A percentile compares a stretch with the other conserved stretches of the same genome.
phyloP scores from a whole-genome alignment of 2,888 invertebrate genomes.

The Drosophila macrospina region DNA sequence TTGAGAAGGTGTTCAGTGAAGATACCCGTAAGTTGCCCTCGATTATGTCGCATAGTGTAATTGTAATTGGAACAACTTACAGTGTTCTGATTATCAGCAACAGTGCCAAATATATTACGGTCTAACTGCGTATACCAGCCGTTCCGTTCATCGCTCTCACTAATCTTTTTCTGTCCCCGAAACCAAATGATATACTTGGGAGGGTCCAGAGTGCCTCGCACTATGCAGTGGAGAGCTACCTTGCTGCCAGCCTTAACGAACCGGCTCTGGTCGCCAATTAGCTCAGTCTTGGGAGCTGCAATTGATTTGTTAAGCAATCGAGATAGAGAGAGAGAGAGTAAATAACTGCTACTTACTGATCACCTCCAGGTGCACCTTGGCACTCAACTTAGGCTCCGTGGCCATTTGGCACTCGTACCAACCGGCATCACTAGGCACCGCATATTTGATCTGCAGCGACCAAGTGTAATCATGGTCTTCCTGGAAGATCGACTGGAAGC shows the following conservation, averaged over 20 bases:
- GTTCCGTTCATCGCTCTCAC: conserved; percentile 79
- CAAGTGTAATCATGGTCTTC: conserved; percentile 91
- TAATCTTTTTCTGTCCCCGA: conserved; percentile 86
- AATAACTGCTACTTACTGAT: conserved; percentile 93
- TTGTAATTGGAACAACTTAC: conserved; percentile 60
- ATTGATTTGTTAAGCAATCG: too few species aligned
- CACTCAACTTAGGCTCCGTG: conserved; percentile 97
- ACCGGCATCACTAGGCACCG: conserved; percentile 93
- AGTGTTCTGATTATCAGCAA: conserved; percentile 84
- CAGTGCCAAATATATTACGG: conserved; percentile 83
- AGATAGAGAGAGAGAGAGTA: too few species aligned
- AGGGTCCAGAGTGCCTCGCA: conserved; percentile 94
- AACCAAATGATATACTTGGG: conserved; percentile 98
- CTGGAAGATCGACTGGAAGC: conserved; percentile 94
- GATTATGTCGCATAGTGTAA: too few species aligned
- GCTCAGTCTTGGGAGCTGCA: conserved; percentile 96
- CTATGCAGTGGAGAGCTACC: conserved; percentile 94
- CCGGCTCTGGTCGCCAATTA: conserved; percentile 94
- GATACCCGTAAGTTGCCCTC: too few species aligned
- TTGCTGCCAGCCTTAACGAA: conserved; percentile 96
- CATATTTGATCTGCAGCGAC: conserved; percentile 96
- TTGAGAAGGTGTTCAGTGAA: too few species aligned
- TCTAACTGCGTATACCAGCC: conserved; percentile 85
- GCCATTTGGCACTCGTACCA: conserved; percentile 97
- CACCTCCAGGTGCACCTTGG: conserved; percentile 94